Conservation (phyloP, 2,113 vertebrate species). For the Odontesthes bonariensis region DNA sequence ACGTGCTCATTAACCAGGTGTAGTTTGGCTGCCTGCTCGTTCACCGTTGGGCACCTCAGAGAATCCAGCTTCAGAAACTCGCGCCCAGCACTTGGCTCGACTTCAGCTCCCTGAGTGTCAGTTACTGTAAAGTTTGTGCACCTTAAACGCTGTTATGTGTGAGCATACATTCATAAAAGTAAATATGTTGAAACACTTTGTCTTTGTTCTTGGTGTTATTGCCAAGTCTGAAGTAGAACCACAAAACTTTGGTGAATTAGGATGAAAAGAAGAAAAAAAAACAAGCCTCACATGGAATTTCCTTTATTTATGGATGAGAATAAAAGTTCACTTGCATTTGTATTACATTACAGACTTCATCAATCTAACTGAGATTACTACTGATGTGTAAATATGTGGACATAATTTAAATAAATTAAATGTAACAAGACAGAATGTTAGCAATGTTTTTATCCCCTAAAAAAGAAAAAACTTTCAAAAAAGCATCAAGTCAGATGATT, state of each 20-base stretch:
- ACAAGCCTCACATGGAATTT: constrained; percentile 30
- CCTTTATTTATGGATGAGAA: constrained; percentile 86
- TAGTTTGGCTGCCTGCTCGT: constrained; percentile 60
- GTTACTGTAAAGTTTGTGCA: constrained; percentile 54
- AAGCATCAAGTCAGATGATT: constrained; percentile 47
- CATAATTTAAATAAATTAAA: constrained; percentile 92
- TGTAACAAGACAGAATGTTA: constrained; percentile 78
- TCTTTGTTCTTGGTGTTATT: constrained; percentile 30
- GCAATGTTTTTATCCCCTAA: constrained; percentile 82
- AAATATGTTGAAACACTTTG: constrained; percentile 56
- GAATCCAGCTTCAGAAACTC: constrained; percentile 31
- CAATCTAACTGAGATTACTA: constrained; percentile 76
- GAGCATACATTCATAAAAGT: constrained; percentile 62
- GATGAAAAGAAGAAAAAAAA: not conserved
- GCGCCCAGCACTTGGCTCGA: constrained; percentile 39
- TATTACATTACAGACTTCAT: constrained; percentile 85
- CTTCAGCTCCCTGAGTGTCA: constrained; percentile 49
- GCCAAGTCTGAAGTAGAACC: not conserved
- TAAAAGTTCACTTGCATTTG: constrained; percentile 83
- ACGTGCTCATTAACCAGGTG: constrained; percentile 11
- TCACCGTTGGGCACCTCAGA: constrained; percentile 60
- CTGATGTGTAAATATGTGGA: constrained; percentile 84
- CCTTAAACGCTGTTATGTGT: constrained; percentile 64
- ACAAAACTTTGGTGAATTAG: not conserved
- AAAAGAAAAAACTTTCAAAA: constrained; percentile 32